phyloP scores from a whole-genome alignment of 2,888 invertebrate species.

The Keiferia lycopersicella region DNA sequence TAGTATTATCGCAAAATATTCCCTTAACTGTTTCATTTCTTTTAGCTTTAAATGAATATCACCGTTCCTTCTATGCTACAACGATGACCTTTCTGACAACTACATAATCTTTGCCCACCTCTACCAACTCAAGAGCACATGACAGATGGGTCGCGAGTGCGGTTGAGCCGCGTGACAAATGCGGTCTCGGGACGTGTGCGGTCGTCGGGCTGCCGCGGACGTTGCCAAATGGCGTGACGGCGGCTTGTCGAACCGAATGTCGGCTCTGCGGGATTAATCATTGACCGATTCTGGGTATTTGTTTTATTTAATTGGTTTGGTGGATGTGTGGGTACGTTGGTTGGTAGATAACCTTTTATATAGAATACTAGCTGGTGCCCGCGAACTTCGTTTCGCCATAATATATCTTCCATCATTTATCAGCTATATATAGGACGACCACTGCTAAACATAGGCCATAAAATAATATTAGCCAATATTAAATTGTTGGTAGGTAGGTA shows the following conservation, averaged over 20 bases:
- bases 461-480: no score
- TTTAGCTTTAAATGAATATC: neutral
- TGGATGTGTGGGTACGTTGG: neutral
- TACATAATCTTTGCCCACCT: constrained; percentile 45
- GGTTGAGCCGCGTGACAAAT: constrained; percentile 73
- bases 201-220: constrained; percentile 19
- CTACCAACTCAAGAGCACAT: constrained; percentile 58
- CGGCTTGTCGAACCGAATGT: constrained; percentile 27
- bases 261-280: constrained; percentile 28
- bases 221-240: constrained; percentile 32
- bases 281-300: constrained; percentile 19
- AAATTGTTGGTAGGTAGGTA: no score
- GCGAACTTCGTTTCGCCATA: no score
- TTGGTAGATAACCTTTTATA: neutral
- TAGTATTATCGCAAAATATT: no score
- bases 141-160: constrained; percentile 68
- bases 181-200: constrained; percentile 44
- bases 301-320: neutral
- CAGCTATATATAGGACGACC: no score
- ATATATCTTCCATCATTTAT: no score
- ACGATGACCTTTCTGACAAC: neutral
- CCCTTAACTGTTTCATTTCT: neutral
- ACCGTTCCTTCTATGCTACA: neutral
- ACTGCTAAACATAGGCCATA: no score
- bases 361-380: no score